Evolutionary conservation across 2,113 vertebrate species (phyloP).

Genomic region (Psilopogon haemacephalus): DNA sequence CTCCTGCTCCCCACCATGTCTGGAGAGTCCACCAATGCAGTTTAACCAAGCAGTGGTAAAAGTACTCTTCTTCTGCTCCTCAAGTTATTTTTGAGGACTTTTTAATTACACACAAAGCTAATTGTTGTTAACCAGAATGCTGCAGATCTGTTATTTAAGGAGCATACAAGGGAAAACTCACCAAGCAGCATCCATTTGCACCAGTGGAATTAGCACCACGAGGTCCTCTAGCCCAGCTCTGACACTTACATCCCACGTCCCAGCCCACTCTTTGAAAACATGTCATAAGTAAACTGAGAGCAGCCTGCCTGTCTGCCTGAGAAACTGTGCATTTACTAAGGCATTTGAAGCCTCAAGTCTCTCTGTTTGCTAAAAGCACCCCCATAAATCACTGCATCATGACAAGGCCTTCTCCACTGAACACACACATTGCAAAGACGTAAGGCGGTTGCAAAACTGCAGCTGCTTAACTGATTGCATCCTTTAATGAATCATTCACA

Average conservation of each 20-base stretch:
- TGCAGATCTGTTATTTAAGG: not conserved
- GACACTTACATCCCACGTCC: not conserved
- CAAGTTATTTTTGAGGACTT: not conserved
- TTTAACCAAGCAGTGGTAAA: not conserved
- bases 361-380: not conserved
- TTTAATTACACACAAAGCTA: not conserved
- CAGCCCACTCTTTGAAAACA: not conserved
- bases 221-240: not conserved
- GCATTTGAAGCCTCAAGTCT: not conserved
- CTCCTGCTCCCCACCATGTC: not conserved
- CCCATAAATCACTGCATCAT: not conserved
- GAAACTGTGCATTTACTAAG: not conserved
- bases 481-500: not conserved
- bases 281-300: not conserved
- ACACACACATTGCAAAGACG: not conserved
- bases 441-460: not conserved
- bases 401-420: not conserved
- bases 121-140: not conserved
- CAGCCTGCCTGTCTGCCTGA: not conserved
- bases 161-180: not conserved
- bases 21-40: not conserved
- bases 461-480: not conserved
- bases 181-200: not conserved
- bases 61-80: not conserved
- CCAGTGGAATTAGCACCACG: not conserved